A percentile compares a stretch with the other conserved stretches of the same genome.
These are phyloP conservation scores for Tenodera sinensis DNA, from an alignment of 2,888 invertebrate genomes.

Conservation along the genomic window DNA sequence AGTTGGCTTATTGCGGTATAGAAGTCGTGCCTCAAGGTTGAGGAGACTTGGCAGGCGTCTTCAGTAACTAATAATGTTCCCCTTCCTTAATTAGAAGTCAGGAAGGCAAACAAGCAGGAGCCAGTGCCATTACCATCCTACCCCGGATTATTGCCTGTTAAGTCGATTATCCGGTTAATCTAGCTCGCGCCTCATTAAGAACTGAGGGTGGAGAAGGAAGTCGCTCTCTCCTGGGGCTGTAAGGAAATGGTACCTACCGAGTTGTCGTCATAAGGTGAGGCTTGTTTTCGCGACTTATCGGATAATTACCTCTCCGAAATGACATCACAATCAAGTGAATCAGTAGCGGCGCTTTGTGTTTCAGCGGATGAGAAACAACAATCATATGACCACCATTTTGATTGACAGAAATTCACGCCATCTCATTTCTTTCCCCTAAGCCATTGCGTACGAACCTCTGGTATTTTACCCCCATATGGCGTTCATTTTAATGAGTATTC, in stretches of 20 bases:
- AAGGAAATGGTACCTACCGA: background rate
- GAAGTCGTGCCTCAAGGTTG: background rate
- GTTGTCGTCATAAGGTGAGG: background rate
- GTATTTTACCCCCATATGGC: too few species aligned
- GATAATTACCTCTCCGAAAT: background rate
- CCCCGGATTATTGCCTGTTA: slow-evolving; percentile 28
- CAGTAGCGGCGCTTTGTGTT: too few species aligned
- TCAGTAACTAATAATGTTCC: slow-evolving; percentile 17
- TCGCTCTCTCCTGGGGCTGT: background rate
- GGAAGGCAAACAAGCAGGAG: slow-evolving; percentile 11
- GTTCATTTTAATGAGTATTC: too few species aligned
- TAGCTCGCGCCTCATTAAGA: slow-evolving; percentile 26
- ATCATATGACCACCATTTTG: too few species aligned
- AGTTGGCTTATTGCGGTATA: background rate
- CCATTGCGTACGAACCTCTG: too few species aligned
- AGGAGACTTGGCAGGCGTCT: background rate
- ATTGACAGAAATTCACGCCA: too few species aligned
- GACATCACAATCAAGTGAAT: background rate
- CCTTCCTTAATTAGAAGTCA: slow-evolving; percentile 19
- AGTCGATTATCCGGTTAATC: slow-evolving; percentile 31
- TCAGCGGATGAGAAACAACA: too few species aligned
- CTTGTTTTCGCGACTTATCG: background rate
- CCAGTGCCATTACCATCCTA: slow-evolving; percentile 8
- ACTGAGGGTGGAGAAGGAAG: background rate
- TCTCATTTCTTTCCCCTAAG: too few species aligned